phyloP scores from a whole-genome alignment of 2,888 invertebrate genomes.

The Diarsia brunnea region DNA sequence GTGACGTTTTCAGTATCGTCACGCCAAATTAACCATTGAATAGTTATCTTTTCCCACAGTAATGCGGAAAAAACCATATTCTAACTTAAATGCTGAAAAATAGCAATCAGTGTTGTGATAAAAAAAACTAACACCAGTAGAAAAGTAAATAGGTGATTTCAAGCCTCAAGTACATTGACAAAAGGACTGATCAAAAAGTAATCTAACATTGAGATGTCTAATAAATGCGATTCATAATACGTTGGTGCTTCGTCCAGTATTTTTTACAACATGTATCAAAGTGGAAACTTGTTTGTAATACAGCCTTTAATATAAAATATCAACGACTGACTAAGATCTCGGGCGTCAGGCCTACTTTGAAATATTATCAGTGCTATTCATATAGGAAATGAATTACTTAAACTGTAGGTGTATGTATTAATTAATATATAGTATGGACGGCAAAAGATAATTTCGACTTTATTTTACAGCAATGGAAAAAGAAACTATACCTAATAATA shows the following conservation, averaged over 20 bases:
- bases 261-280: conserved; percentile 32
- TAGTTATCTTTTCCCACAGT: conserved; percentile 2
- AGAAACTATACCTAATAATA: background rate
- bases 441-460: conserved; percentile 11
- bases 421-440: background rate
- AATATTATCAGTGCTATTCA: conserved; percentile 61
- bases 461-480: background rate
- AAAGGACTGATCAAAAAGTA: conserved; percentile 18
- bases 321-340: conserved; percentile 79
- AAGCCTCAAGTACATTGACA: conserved; percentile 16
- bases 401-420: conserved; percentile 41
- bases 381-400: conserved; percentile 58
- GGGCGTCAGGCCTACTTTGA: conserved; percentile 73
- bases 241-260: conserved; percentile 62
- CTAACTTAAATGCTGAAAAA: conserved; percentile 8
- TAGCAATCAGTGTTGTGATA: conserved; percentile 19
- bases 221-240: conserved; percentile 40
- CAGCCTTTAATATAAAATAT: conserved; percentile 44
- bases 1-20: background rate
- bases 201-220: conserved; percentile 31
- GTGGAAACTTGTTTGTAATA: conserved; percentile 11
- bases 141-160: conserved; percentile 31
- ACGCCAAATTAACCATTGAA: conserved; percentile 3
- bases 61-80: conserved; percentile 2
- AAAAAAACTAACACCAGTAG: conserved; percentile 38